Percentiles rank a stretch among this genome's conserved stretches.
Conservation (phyloP, 2,797 vertebrate species). For the Pseudocheirus occidentalis region DNA sequence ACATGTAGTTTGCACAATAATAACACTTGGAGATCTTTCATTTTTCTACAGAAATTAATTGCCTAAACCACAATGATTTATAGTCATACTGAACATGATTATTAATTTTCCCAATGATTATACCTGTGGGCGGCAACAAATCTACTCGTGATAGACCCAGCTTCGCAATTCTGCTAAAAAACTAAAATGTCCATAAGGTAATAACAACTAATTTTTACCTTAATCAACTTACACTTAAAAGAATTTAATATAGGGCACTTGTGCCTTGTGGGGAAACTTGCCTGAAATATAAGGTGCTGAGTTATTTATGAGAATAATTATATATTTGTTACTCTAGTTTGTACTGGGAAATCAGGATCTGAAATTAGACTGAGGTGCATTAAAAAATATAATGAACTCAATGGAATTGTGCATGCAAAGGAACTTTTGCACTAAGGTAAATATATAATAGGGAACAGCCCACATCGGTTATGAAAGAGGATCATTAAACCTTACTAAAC, state of each 20-base stretch:
- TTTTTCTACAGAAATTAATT: conserved; percentile 95
- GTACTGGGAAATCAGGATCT: conserved; percentile 85
- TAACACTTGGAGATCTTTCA: conserved; percentile 93
- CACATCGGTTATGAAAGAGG: conserved; percentile 68
- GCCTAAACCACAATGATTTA: conserved; percentile 97
- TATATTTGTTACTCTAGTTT: conserved; percentile 88
- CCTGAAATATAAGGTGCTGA: conserved; percentile 89
- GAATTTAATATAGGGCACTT: conserved; percentile 91
- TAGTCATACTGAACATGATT: conserved; percentile 93
- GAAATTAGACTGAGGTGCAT: conserved; percentile 84
- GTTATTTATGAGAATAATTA: conserved; percentile 92
- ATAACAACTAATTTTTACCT: conserved; percentile 94
- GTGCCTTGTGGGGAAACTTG: conserved; percentile 89
- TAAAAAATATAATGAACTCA: conserved; percentile 82
- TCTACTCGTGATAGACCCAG: conserved; percentile 88
- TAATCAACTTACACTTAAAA: conserved; percentile 95
- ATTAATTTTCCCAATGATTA: conserved; percentile 98
- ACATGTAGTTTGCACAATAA: conserved; percentile 89
- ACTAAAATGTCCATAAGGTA: conserved; percentile 92
- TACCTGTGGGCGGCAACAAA: conserved; percentile 94
- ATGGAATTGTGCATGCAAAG: conserved; percentile 73
- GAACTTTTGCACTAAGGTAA: conserved; percentile 77
- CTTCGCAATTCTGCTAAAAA: conserved; percentile 89
- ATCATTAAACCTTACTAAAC: conserved; percentile 78
- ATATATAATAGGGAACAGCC: conserved; percentile 76